phyloP scores from a whole-genome alignment of 2,113 vertebrate genomes.

The Stegastes partitus region DNA sequence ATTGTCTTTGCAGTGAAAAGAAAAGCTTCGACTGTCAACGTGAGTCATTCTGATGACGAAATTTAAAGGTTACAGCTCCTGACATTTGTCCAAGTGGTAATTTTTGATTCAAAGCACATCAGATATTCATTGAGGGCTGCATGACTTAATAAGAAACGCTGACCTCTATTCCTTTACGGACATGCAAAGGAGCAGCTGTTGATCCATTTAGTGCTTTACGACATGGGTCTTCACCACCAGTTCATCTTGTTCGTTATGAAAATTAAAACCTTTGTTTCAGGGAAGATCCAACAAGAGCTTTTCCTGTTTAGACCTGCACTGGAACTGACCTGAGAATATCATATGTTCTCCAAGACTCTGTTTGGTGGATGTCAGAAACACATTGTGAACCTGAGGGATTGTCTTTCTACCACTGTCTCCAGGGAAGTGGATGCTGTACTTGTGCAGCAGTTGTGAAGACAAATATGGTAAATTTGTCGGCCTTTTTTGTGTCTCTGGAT shows the following conservation, averaged over 20 bases:
- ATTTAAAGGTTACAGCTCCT: slow-evolving; percentile 33
- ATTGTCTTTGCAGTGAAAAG: slow-evolving; percentile 22
- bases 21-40: slow-evolving; percentile 2
- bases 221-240: neutral
- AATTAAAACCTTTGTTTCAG: neutral
- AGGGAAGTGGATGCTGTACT: too few relatives aligned
- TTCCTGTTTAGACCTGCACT: neutral
- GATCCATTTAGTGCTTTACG: neutral
- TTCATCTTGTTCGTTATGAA: neutral
- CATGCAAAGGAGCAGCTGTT: neutral
- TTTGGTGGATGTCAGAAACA: neutral
- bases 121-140: slow-evolving; percentile 22
- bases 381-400: too few relatives aligned
- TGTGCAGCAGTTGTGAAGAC: too few relatives aligned
- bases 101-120: slow-evolving; percentile 41
- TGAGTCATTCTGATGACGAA: slow-evolving; percentile 15
- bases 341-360: slow-evolving; percentile 4
- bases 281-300: neutral
- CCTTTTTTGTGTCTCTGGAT: too few relatives aligned
- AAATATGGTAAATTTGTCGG: too few relatives aligned
- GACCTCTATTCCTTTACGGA: slow-evolving; percentile 15
- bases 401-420: too few relatives aligned
- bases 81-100: slow-evolving; percentile 42
- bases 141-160: slow-evolving; percentile 16
- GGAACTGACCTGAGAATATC: slow-evolving; percentile 1